Conservation (phyloP, 92 coral and sea anemone species). For the Palythoa grandis region DNA sequence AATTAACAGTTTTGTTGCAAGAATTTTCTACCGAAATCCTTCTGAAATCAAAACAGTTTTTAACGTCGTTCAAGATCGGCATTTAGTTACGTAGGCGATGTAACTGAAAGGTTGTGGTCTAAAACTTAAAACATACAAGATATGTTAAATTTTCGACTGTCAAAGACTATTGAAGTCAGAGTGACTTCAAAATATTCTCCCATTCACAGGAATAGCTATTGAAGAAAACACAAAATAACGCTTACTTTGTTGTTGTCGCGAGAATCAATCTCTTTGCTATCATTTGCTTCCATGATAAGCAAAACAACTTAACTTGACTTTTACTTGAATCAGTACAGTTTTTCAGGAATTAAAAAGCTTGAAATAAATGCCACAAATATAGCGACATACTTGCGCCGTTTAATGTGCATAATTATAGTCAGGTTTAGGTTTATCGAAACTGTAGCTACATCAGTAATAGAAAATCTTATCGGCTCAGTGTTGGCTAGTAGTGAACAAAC, state of each 20-base stretch:
- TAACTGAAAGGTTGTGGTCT: not conserved
- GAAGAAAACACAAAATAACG: not conserved
- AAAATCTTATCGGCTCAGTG: slow-evolving; percentile 15
- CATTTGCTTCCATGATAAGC: slow-evolving; percentile 3
- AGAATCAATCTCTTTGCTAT: not conserved
- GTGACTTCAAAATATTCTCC: not conserved
- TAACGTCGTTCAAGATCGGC: not conserved
- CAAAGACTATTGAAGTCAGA: not conserved
- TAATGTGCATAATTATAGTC: slow-evolving; percentile 13
- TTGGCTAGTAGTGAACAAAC: not conserved
- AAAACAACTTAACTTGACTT: not conserved
- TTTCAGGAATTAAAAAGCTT: not conserved
- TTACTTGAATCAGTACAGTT: not conserved
- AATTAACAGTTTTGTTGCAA: no score
- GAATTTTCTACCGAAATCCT: not conserved
- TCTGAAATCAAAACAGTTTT: not conserved
- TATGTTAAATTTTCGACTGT: not conserved
- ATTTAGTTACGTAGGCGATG: not conserved
- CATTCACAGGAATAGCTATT: not conserved
- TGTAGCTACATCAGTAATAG: not conserved
- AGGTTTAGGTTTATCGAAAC: slow-evolving; percentile 13
- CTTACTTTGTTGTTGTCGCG: slow-evolving; percentile 24
- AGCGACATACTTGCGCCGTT: not conserved
- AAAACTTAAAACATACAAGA: not conserved
- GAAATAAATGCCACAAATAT: not conserved